Conservation (phyloP, 2,888 invertebrate species). For the Blastobasis lacticolella region DNA sequence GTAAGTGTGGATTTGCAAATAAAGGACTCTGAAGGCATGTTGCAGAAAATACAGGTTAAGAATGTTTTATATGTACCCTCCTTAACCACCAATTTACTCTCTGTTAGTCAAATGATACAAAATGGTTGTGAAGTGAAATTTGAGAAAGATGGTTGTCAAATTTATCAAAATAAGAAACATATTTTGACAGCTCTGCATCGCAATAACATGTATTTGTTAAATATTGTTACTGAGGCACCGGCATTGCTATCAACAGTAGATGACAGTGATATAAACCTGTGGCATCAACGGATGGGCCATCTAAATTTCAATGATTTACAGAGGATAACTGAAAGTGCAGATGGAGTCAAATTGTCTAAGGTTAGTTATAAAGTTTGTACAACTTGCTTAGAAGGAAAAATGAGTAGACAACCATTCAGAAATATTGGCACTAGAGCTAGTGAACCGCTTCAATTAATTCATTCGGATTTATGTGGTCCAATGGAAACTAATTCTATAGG, state of each 20-base stretch:
- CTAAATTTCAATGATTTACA: background rate
- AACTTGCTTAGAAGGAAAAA: conserved; percentile 8
- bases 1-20: background rate
- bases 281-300: conserved; percentile 5
- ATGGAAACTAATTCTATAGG: conserved; percentile 5
- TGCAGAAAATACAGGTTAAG: conserved; percentile 2
- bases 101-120: conserved; percentile 12
- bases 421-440: background rate
- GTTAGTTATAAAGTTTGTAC: conserved; percentile 6
- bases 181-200: background rate
- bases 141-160: conserved; percentile 8
- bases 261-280: background rate
- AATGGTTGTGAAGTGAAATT: conserved; percentile 9
- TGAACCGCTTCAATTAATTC: conserved; percentile 7
- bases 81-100: conserved; percentile 11
- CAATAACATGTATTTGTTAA: background rate
- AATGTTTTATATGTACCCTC: conserved; percentile 13
- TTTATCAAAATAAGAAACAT: conserved; percentile 1
- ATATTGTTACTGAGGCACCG: background rate
- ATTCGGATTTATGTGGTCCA: conserved; percentile 1
- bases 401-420: conserved; percentile 5
- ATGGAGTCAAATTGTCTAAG: conserved; percentile 8
- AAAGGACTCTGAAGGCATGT: background rate
- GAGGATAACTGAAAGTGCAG: background rate
- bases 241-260: background rate